Evolutionary conservation across 2,113 vertebrate genomes (phyloP).

Genomic region (Calidris pugnax): DNA sequence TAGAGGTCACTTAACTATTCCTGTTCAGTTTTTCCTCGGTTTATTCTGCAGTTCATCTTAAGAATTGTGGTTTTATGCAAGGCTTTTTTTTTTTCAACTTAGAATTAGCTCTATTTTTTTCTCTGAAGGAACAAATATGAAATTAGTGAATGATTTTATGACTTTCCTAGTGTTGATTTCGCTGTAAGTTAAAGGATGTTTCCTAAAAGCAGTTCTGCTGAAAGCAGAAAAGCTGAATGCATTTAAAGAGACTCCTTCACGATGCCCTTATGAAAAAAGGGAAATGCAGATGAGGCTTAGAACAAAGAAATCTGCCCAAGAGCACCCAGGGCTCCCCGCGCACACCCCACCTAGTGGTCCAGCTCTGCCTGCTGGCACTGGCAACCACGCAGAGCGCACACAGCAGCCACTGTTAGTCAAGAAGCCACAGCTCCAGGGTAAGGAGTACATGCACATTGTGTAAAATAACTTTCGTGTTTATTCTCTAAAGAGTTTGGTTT

Average conservation of each 20-base stretch:
- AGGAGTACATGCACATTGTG: background rate
- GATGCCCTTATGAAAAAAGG: background rate
- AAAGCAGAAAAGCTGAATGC: background rate
- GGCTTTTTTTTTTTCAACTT: background rate
- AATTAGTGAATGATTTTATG: background rate
- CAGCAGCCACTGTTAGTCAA: background rate
- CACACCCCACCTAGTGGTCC: background rate
- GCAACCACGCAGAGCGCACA: background rate
- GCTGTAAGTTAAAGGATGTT: background rate
- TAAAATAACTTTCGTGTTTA: background rate
- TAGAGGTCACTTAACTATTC: background rate
- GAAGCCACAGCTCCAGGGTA: background rate
- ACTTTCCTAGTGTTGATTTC: background rate
- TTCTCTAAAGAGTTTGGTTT: background rate
- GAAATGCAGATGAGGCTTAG: background rate
- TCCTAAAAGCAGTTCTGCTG: background rate
- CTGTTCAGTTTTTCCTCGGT: background rate
- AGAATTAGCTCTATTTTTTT: background rate
- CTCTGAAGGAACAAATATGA: background rate
- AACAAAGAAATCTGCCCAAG: background rate
- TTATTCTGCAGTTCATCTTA: background rate
- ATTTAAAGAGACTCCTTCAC: background rate
- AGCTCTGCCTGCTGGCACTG: background rate
- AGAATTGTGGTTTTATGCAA: background rate
- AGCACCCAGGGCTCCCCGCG: accelerated